A percentile compares a stretch with the other conserved stretches of the same genome.
Conservation (phyloP, 1,140 invertebrate species). For the Sipha flava region DNA sequence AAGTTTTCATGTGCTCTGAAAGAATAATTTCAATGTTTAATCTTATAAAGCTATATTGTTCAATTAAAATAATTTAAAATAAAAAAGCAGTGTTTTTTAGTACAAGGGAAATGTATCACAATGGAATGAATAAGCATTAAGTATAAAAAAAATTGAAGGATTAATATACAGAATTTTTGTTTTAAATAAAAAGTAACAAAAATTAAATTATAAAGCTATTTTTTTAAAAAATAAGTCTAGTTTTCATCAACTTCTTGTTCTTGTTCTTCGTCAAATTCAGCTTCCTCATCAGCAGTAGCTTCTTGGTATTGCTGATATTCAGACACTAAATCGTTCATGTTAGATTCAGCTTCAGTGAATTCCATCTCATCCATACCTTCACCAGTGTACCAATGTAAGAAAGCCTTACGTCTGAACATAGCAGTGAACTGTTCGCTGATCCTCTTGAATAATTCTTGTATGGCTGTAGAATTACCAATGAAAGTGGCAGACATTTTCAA, state of each 20-base stretch:
- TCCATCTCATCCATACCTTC: conserved; percentile 48
- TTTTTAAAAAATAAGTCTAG: conserved; percentile 6
- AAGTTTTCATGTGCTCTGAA: conserved; percentile 6
- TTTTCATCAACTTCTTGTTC: conserved; percentile 46
- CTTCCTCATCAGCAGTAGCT: conserved; percentile 58
- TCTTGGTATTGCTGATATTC: conserved; percentile 49
- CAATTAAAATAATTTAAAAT: conserved; percentile 27
- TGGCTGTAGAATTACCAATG: conserved; percentile 83
- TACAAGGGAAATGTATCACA: neutral
- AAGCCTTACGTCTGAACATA: conserved; percentile 90
- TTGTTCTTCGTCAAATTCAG: conserved; percentile 58
- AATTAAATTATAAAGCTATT: conserved; percentile 8
- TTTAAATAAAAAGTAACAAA: conserved; percentile 22
- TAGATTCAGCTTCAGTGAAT: conserved; percentile 50
- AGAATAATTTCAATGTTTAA: conserved; percentile 25
- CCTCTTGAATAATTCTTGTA: conserved; percentile 79
- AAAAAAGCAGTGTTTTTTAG: conserved; percentile 29
- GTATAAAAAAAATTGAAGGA: conserved; percentile 28
- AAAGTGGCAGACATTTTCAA: conserved; percentile 89
- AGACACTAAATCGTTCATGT: conserved; percentile 58
- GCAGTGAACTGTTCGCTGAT: conserved; percentile 82
- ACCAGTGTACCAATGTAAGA: conserved; percentile 72
- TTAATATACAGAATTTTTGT: conserved; percentile 16
- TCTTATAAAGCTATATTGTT: conserved; percentile 29
- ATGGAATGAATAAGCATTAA: conserved; percentile 28